Percentiles rank a stretch among this genome's conserved stretches.
phyloP scores from a whole-genome alignment of 2,113 vertebrate species.

The Dipodomys merriami region DNA sequence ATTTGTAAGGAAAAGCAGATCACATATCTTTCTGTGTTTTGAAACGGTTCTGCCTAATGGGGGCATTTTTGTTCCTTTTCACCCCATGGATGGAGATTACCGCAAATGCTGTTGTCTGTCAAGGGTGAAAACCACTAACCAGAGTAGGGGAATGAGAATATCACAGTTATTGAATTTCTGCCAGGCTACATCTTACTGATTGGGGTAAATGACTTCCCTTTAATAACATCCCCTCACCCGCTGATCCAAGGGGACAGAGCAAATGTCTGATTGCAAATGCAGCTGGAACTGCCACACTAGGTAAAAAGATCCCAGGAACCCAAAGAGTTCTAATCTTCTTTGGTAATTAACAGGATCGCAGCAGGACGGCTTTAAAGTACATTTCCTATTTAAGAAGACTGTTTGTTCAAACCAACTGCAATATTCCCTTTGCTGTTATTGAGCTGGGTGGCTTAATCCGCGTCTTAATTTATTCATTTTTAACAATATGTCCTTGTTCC shows the following conservation, averaged over 20 bases:
- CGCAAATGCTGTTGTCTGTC: constrained; percentile 81
- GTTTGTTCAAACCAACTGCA: constrained; percentile 71
- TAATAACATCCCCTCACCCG: constrained; percentile 78
- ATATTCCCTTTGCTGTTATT: constrained; percentile 64
- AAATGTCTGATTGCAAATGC: constrained; percentile 83
- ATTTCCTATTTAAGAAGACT: constrained; percentile 77
- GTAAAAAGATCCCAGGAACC: constrained; percentile 80
- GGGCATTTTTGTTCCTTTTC: constrained; percentile 50
- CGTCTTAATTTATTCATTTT: constrained; percentile 76
- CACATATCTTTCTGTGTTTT: constrained; percentile 69
- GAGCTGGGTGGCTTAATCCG: constrained; percentile 64
- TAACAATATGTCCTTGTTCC: constrained; percentile 83
- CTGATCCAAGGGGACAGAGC: constrained; percentile 80
- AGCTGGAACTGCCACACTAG: constrained; percentile 75
- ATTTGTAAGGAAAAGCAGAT: constrained; percentile 74
- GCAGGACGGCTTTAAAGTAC: constrained; percentile 77
- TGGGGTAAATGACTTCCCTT: constrained; percentile 84
- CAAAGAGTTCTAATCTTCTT: constrained; percentile 83
- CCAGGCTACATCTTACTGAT: constrained; percentile 83
- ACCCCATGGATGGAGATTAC: constrained; percentile 72
- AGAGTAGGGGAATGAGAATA: constrained; percentile 80
- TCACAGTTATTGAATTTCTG: constrained; percentile 88
- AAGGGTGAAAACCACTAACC: constrained; percentile 79
- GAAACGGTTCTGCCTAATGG: constrained; percentile 72
- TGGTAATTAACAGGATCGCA: constrained; percentile 84